phyloP scores from a whole-genome alignment of 2,888 invertebrate species.

The Cataglyphis albicans region DNA sequence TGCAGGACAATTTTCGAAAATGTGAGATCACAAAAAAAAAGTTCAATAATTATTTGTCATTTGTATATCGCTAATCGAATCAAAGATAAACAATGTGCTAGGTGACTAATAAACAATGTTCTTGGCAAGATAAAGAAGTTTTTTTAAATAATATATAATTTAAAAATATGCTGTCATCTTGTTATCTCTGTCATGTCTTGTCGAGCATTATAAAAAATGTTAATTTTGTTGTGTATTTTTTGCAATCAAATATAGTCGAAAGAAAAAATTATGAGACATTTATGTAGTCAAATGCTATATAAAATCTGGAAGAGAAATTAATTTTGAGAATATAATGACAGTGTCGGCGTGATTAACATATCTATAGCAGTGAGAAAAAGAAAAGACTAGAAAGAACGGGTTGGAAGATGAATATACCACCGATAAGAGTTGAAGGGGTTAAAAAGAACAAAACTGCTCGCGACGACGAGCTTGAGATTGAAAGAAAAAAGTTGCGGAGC shows the following conservation, averaged over 20 bases:
- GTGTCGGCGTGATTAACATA: constrained; percentile 44
- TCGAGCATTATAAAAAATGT: background rate
- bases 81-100: background rate
- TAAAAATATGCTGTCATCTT: background rate
- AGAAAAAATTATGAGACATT: background rate
- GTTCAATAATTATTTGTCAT: background rate
- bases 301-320: constrained; percentile 25
- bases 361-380: constrained; percentile 29
- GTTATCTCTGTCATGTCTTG: no score
- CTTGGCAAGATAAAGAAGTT: background rate
- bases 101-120: no score
- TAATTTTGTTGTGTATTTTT: background rate
- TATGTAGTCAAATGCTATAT: constrained; percentile 5
- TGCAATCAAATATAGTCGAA: background rate
- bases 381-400: background rate
- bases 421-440: constrained; percentile 38
- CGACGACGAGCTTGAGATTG: constrained; percentile 28
- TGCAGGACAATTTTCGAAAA: background rate
- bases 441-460: constrained; percentile 38
- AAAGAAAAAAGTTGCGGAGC: constrained; percentile 23
- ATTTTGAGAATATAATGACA: constrained; percentile 44
- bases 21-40: background rate
- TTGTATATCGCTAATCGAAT: background rate
- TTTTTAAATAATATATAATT: background rate
- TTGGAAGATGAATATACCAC: constrained; percentile 42